These are phyloP conservation scores for Arenaria interpres DNA, from an alignment of 2,113 vertebrate species.

Conservation along the genomic window DNA sequence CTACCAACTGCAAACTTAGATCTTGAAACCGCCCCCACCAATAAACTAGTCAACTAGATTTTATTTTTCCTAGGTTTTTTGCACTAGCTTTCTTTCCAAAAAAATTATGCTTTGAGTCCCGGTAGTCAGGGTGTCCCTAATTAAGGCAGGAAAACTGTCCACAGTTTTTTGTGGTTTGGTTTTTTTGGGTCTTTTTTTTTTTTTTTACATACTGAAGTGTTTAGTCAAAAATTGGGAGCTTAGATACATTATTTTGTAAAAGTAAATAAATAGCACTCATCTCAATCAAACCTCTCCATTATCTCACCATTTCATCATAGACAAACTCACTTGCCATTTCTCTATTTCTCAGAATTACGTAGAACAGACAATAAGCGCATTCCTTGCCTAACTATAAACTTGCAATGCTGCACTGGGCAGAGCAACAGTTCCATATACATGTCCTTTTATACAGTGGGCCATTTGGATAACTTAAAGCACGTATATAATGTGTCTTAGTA, in stretches of 20 bases:
- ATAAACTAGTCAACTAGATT: not conserved
- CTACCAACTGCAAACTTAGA: not conserved
- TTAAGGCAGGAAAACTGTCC: not conserved
- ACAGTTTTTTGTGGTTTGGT: not conserved
- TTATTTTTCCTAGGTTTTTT: not conserved
- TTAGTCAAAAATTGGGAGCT: not conserved
- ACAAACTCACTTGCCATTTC: not conserved
- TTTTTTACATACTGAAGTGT: not conserved
- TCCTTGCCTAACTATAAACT: not conserved
- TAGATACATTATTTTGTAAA: not conserved
- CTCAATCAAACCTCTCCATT: not conserved
- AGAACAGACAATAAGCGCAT: not conserved
- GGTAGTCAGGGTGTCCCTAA: not conserved
- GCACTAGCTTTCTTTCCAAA: not conserved
- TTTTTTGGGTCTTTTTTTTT: not conserved
- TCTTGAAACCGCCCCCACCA: not conserved
- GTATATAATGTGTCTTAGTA: not conserved
- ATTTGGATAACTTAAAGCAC: not conserved
- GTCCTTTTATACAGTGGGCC: not conserved
- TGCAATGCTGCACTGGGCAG: not conserved
- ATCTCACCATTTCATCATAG: rapidly evolving
- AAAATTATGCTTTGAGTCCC: not conserved
- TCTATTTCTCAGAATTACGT: not conserved
- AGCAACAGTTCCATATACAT: not conserved
- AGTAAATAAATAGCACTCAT: not conserved